Evolutionary conservation across 2,113 vertebrate genomes (phyloP).

Genomic region (Bubo scandiacus): DNA sequence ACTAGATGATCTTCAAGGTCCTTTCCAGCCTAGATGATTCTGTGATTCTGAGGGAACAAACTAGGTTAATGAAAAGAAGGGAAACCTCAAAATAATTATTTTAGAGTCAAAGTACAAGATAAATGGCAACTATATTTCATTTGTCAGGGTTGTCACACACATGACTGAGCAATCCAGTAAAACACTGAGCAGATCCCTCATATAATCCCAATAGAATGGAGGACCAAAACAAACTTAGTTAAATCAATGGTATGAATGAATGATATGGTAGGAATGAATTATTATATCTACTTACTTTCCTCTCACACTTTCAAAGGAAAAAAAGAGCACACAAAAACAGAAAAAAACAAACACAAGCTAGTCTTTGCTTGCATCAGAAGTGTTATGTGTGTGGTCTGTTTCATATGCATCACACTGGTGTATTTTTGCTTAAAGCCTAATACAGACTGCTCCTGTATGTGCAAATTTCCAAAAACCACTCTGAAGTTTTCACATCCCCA

Average conservation of each 20-base stretch:
- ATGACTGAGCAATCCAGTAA: not conserved
- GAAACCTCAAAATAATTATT: not conserved
- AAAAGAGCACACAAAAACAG: not conserved
- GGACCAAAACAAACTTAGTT: not conserved
- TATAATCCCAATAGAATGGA: not conserved
- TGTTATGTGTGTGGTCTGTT: not conserved
- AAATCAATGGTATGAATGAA: not conserved
- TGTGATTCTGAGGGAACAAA: not conserved
- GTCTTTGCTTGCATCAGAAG: not conserved
- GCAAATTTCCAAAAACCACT: not conserved
- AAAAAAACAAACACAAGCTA: not conserved
- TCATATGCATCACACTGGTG: not conserved
- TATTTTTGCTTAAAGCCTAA: not conserved
- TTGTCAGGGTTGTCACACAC: not conserved
- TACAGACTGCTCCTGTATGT: not conserved
- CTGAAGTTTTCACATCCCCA: not conserved
- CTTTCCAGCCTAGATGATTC: too few species aligned
- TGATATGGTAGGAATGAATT: not conserved
- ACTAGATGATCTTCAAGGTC: too few species aligned
- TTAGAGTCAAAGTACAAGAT: not conserved
- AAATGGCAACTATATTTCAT: not conserved
- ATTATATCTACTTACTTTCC: not conserved
- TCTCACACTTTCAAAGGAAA: not conserved
- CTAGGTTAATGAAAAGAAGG: not conserved
- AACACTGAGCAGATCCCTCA: not conserved